A percentile compares a stretch with the other conserved stretches of the same genome.
phyloP scores from a whole-genome alignment of 2,113 vertebrate genomes.

The Onychorhynchus coronatus region DNA sequence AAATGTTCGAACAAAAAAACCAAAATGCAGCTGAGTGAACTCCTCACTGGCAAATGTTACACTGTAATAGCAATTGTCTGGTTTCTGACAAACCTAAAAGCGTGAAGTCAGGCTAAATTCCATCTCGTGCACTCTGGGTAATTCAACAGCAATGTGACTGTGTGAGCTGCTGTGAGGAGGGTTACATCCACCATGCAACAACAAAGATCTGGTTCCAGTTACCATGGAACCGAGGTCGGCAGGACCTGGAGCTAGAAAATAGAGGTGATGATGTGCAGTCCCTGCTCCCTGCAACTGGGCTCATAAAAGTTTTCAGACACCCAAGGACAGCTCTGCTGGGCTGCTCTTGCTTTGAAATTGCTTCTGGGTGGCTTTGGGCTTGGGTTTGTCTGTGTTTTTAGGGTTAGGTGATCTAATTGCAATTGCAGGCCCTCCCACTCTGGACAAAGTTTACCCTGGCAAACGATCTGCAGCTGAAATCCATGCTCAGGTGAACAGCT shows the following conservation, averaged over 20 bases:
- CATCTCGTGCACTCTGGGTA: neutral
- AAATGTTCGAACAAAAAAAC: neutral
- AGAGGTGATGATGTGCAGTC: neutral
- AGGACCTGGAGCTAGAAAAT: neutral
- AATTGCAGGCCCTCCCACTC: fast-evolving
- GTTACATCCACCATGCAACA: neutral
- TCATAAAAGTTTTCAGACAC: neutral
- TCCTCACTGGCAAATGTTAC: fast-evolving
- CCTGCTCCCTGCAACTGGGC: neutral
- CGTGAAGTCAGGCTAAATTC: neutral
- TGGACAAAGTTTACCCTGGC: neutral
- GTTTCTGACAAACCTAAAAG: neutral
- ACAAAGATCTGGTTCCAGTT: neutral
- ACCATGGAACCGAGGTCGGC: fast-evolving
- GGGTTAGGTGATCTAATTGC: neutral
- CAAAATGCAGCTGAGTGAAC: neutral
- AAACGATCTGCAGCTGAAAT: neutral
- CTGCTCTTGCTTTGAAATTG: neutral
- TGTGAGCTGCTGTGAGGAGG: neutral
- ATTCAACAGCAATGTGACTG: neutral
- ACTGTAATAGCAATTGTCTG: neutral
- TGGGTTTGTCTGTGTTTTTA: neutral
- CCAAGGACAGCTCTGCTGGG: neutral
- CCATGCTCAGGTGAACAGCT: neutral
- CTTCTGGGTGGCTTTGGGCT: neutral